phyloP scores from a whole-genome alignment of 2,113 vertebrate species.

The Barnardius zonarius region DNA sequence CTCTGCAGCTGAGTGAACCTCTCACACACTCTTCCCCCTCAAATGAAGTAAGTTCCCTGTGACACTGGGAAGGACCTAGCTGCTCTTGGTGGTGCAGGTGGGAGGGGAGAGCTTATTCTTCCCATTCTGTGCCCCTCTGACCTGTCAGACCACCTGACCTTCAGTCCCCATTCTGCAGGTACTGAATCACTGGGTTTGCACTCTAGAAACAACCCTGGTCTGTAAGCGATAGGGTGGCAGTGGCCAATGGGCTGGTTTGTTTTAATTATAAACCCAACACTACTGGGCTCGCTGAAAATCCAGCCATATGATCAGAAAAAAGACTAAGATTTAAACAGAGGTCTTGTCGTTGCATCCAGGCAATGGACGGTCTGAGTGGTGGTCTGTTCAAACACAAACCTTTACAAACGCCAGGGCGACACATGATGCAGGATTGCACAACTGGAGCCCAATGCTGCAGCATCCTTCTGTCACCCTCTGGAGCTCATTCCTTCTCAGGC shows the following conservation, averaged over 20 bases:
- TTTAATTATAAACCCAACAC: background rate
- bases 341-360: background rate
- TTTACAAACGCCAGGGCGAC: background rate
- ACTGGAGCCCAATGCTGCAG: rapidly evolving
- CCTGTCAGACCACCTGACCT: background rate
- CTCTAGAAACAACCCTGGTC: background rate
- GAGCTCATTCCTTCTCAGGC: background rate
- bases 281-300: background rate
- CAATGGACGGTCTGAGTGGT: background rate
- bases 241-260: background rate
- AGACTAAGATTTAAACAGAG: background rate
- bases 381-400: background rate
- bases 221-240: rapidly evolving
- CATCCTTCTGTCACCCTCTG: background rate
- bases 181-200: background rate
- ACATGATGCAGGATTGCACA: background rate
- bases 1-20: background rate
- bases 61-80: background rate
- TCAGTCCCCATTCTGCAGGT: background rate
- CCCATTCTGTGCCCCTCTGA: background rate
- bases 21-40: background rate
- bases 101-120: background rate
- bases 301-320: background rate
- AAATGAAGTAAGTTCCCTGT: background rate
- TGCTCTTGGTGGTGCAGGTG: background rate